Base-by-base conservation (phyloP, 92 coral and sea anemone species). In the Meandrina meandrites region DNA sequence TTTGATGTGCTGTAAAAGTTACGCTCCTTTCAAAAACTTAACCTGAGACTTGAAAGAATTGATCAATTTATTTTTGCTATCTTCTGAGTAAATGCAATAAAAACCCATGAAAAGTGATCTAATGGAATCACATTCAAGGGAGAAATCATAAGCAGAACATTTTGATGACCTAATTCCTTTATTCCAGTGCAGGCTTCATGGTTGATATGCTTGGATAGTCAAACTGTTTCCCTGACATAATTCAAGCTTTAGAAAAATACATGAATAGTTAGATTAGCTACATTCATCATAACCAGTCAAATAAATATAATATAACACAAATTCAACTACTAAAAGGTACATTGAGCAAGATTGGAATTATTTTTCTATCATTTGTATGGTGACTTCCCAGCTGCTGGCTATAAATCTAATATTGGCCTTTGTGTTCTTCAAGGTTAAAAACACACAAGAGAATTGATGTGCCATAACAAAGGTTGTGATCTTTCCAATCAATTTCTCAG, bases 381-480 rank as follows among this genome's bases (percentile, higher is more conserved):
- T 77, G 32, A 17, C 18, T 47, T 45, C n/a, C 28, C 54, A 0
- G 54, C n/a, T n/a, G n/a, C n/a, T n/a, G n/a, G n/a, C n/a, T n/a
- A n/a, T n/a, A n/a, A n/a, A n/a, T n/a, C n/a, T n/a, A n/a, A n/a
- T n/a, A n/a, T n/a, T n/a, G n/a, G n/a, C n/a, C n/a, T n/a, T 50
- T 50, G 45, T 40, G 45, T 42, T 54, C 24, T 62, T 71, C 8
- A 28, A 69, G 62, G 47, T 56, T 68, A 54, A n/a, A n/a, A n/a
- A n/a, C n/a, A n/a, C n/a, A n/a, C n/a, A 30, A 14, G 3, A 1
- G 21, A 83, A 53, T 51, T 35, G 51, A 56, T 32, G 60, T 72
- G 35, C 40, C 69, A 57, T 16, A 36, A 74, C 87, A 84, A 84
- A 75, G 87, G 80, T 71, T 69, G 30, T 72, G 76, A 51, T n/a